Evolutionary conservation across 64 coral and sea anemone species (phyloP).

Genomic region (Pachyseris speciosa): DNA sequence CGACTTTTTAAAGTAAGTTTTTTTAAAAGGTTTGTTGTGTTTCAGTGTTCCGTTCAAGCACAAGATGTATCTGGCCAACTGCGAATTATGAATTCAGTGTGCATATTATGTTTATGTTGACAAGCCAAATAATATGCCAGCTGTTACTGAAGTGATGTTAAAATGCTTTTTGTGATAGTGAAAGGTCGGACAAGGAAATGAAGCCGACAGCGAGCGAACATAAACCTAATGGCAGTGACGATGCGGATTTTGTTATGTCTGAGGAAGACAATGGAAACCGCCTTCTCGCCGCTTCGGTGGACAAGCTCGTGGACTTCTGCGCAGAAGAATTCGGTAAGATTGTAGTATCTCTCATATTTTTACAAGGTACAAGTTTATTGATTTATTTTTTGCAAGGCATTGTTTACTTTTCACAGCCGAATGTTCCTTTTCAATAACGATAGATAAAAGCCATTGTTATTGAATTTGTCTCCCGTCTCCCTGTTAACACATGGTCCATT

Average conservation of each 20-base stretch:
- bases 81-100: too few species aligned
- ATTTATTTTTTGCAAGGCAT: not conserved
- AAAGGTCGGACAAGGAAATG: not conserved
- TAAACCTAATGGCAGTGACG: not conserved
- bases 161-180: not conserved
- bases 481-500: not conserved
- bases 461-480: not conserved
- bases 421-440: not conserved
- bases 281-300: conserved; percentile 67
- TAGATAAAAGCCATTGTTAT: not conserved
- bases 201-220: conserved; percentile 50
- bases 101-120: not conserved
- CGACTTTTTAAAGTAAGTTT: not conserved
- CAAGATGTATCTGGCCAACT: too few species aligned
- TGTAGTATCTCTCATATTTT: not conserved
- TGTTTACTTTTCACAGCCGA: not conserved
- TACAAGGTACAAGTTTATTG: not conserved
- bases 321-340: conserved; percentile 90
- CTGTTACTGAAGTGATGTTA: not conserved
- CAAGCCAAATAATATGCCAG: not conserved
- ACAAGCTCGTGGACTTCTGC: conserved; percentile 85
- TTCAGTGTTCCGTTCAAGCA: too few species aligned
- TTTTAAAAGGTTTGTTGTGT: not conserved
- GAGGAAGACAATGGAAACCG: conserved; percentile 43
- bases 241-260: conserved; percentile 34